Percentiles rank a stretch among this genome's conserved stretches.
These are phyloP conservation scores for Nomada fabriciana DNA, from an alignment of 2,888 invertebrate species.

Conservation along the genomic window DNA sequence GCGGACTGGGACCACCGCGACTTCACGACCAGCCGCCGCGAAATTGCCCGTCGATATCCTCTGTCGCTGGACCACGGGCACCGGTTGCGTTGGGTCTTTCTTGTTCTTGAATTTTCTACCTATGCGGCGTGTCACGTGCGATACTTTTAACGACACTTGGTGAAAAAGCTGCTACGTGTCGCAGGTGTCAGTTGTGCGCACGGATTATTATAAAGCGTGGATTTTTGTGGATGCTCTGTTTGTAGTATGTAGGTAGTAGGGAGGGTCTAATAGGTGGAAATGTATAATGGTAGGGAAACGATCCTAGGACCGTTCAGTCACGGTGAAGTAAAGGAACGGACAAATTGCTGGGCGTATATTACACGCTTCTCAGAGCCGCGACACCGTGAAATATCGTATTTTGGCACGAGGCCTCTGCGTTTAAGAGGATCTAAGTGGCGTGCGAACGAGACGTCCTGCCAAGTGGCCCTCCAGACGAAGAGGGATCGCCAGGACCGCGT, in stretches of 20 bases:
- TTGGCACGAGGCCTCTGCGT: constrained; percentile 74
- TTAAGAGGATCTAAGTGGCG: constrained; percentile 51
- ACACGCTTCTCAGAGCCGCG: constrained; percentile 78
- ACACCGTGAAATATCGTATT: constrained; percentile 80
- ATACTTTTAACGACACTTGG: too few relatives aligned
- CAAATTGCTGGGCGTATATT: constrained; percentile 81
- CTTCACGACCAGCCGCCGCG: constrained; percentile 20
- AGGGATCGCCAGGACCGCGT: constrained; percentile 32
- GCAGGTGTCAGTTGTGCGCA: too few relatives aligned
- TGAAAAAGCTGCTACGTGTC: too few relatives aligned
- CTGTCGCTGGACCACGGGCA: background rate
- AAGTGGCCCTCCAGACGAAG: constrained; percentile 36
- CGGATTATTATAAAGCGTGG: too few relatives aligned
- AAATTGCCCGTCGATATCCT: constrained; percentile 18
- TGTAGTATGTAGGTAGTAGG: too few relatives aligned
- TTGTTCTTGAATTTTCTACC: too few relatives aligned
- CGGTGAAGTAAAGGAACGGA: constrained; percentile 73
- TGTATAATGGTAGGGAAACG: background rate
- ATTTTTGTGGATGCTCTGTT: too few relatives aligned
- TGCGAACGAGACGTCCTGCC: constrained; percentile 62
- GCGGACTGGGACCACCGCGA: constrained; percentile 76
- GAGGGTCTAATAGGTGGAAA: background rate
- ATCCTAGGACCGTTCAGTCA: constrained; percentile 63
- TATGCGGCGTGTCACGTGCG: too few relatives aligned
- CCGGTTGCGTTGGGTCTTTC: too few relatives aligned